Evolutionary conservation across 1,140 invertebrate species (phyloP).

Genomic region (Drosophila busckii): DNA sequence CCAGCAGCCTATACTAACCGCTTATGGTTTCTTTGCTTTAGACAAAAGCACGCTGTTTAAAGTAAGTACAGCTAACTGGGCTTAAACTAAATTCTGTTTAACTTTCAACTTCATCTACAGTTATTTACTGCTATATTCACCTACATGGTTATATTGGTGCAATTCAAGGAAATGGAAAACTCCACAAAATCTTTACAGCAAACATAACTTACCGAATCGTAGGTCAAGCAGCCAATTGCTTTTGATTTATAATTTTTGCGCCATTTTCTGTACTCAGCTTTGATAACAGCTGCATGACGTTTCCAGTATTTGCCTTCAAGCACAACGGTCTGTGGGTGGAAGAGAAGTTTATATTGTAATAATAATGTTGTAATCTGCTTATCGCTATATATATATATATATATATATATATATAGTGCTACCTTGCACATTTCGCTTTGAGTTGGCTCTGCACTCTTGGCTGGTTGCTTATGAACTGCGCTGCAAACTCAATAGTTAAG

Average conservation of each 20-base stretch:
- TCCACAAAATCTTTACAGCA: constrained; percentile 46
- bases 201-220: constrained; percentile 84
- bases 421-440: no score
- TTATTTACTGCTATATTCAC: constrained; percentile 72
- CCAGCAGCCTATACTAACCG: constrained; percentile 64
- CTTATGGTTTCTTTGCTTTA: constrained; percentile 67
- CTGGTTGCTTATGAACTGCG: no score
- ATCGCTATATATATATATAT: neutral
- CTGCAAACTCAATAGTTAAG: no score
- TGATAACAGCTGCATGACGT: constrained; percentile 95
- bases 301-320: constrained; percentile 94
- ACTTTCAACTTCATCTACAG: constrained; percentile 18
- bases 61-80: constrained; percentile 15
- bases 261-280: constrained; percentile 99
- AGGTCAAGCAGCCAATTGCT: constrained; percentile 86
- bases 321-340: constrained; percentile 60
- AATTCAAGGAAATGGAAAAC: constrained; percentile 72
- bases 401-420: no score
- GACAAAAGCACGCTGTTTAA: constrained; percentile 72
- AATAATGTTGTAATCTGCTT: no score
- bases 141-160: constrained; percentile 72
- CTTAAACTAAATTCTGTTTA: neutral
- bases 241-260: constrained; percentile 95
- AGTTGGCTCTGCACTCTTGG: no score
- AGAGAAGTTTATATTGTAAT: neutral